Evolutionary conservation across 2,888 invertebrate genomes (phyloP).

Genomic region (Crossocerus cetratus): DNA sequence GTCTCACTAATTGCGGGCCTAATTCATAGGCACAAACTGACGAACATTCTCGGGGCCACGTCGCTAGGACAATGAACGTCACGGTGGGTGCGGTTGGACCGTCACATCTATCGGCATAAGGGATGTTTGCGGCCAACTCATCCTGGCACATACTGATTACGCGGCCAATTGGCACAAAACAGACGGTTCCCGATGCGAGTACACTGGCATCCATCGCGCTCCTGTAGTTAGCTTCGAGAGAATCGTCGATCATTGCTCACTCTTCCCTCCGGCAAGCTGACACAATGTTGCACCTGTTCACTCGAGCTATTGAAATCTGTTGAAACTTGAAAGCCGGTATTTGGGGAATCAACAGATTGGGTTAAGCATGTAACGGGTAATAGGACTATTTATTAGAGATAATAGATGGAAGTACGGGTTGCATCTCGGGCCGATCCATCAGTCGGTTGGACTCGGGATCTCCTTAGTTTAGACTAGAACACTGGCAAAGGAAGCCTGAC

Average conservation of each 20-base stretch:
- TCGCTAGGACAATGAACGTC: neutral
- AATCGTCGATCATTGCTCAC: conserved; percentile 52
- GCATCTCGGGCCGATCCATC: no score
- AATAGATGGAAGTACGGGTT: no score
- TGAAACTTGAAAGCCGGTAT: no score
- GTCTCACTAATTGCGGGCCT: no score
- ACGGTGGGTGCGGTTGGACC: conserved; percentile 9
- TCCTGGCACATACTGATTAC: conserved; percentile 64
- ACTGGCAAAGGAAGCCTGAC: no score
- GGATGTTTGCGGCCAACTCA: conserved; percentile 53
- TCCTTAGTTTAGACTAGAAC: no score
- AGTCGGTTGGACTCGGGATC: no score
- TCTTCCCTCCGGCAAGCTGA: conserved; percentile 38
- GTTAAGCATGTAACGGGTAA: no score
- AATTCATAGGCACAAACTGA: no score
- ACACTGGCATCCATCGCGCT: conserved; percentile 4
- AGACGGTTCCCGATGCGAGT: conserved; percentile 37
- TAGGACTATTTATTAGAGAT: no score
- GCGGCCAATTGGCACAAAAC: conserved; percentile 60
- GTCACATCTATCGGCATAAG: conserved; percentile 33
- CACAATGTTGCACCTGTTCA: conserved; percentile 48
- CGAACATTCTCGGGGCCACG: no score
- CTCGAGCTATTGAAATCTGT: conserved; percentile 37
- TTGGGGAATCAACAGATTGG: no score
- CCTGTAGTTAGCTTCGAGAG: conserved; percentile 52